Evolutionary conservation across 1,140 invertebrate species (phyloP), one percentile per base, ranked within the genome.

Genomic region (Drosophila lacertosa): DNA sequence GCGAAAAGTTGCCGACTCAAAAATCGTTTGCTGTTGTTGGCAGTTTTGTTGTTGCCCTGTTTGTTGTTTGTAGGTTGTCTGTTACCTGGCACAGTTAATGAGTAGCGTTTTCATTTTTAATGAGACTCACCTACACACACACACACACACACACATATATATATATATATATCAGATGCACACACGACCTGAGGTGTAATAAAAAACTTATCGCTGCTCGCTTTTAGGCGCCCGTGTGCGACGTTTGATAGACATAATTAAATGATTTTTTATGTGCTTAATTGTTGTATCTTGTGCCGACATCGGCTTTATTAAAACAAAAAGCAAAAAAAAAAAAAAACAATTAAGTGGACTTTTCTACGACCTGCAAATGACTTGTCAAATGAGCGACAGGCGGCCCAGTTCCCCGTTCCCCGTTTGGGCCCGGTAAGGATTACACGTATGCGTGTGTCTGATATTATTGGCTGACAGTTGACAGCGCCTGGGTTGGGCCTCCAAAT

Each of bases 201-300:
- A 82, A 77, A 81, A 79, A 73, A 73, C 78, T 76, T 81, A 82
- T 83, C 80, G 78, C 60, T 57, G 68, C 40, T 77, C 63, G 64
- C 79, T 83, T 71, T 74, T 71, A 67, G 79, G 79, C 74, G 62
- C 59, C 37, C 44, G 35, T 74, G 48, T 66, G 53, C 77, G 65
- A 58, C 78, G 47, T 77, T 77, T 84, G 77, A 81, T 76, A 84
- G 82, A 84, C 81, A 86, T 76, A 81, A 81, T 77, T 71, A 84
- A 84, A 86, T 84, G 81, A 86, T 86, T 84, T 84, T 84, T 79
- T 84, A 70, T 76, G 64, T 86, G 69, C 77, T 81, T 84, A 84
- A 84, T 74, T 81, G 64, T 60, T 80, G 67, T 84, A 77, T 84
- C 67, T 65, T 51, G 63, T 24, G 51, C 63, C 72, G 69, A 81